Percentiles rank a stretch among this genome's conserved stretches.
phyloP scores from a whole-genome alignment of 2,888 invertebrate species.

The Lamproptera curius region DNA sequence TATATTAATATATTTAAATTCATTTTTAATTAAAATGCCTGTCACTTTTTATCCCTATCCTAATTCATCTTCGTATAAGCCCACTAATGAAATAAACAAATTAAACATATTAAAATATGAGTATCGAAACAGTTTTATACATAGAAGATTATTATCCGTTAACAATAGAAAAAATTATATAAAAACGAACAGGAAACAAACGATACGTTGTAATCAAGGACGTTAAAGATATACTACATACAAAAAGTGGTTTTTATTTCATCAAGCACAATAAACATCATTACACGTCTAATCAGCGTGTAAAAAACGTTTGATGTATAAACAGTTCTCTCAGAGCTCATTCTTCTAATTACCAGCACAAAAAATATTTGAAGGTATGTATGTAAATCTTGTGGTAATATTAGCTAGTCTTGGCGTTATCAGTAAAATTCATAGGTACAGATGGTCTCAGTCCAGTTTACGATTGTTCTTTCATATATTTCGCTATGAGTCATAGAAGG shows the following conservation, averaged over 20 bases:
- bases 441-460: slow-evolving; percentile 54
- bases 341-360: slow-evolving; percentile 12
- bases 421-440: slow-evolving; percentile 50
- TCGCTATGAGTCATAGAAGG: slow-evolving; percentile 25
- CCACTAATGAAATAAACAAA: too few species aligned
- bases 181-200: slow-evolving; percentile 1
- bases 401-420: slow-evolving; percentile 40
- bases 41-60: too few species aligned
- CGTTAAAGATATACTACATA: slow-evolving; percentile 3
- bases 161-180: background rate
- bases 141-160: too few species aligned
- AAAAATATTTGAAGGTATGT: slow-evolving; percentile 35
- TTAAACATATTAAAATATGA: too few species aligned
- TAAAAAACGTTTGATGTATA: slow-evolving; percentile 20
- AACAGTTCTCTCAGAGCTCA: slow-evolving; percentile 11
- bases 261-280: slow-evolving; percentile 18
- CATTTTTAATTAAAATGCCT: too few species aligned
- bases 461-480: slow-evolving; percentile 15
- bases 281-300: slow-evolving; percentile 11
- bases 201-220: slow-evolving; percentile 7
- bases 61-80: too few species aligned
- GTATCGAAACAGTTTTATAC: too few species aligned
- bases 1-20: too few species aligned
- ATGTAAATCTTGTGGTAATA: slow-evolving; percentile 31
- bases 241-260: slow-evolving; percentile 11